Base-by-base conservation (phyloP, 2,797 vertebrate genomes). In the Melanotaenia maccullochi region DNA sequence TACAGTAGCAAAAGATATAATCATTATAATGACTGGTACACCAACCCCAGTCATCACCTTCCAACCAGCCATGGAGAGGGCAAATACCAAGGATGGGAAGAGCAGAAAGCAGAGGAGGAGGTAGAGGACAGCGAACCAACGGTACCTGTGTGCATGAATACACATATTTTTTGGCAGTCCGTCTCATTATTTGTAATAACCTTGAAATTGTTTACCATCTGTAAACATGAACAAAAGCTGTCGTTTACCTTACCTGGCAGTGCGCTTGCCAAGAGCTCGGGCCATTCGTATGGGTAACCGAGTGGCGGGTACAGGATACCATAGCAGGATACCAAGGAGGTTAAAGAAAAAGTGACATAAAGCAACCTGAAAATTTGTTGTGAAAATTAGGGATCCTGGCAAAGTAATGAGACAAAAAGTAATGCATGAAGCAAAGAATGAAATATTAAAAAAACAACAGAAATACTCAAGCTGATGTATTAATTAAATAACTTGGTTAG, bases 291-390 rank as follows among this genome's bases (percentile, higher is more conserved):
- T 87, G 60, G 85, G 88, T 28, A 90, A 25, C n/a, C 85, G 83
- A 3, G 65, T 62, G 44, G 49, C 74, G 42, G 88, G 87, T 52
- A 87, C 16, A 3, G 88, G 88, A 60, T 84, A 90, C 79, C 85
- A 89, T 32, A 89, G 74, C 51, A 90, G 22, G 33, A 89, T 87
- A 13, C 85, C 84, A 24, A 85, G 35, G 47, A 88, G 47, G 60
- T 85, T 88, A 66, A 90, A 89, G 74, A 88, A 82, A 28, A 89
- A 84, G 60, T 90, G 87, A 62, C 88, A 86, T 30, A 89, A 62
- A 51, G 87, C 83, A 56, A 85, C 83, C 84, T 88, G 67, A 33
- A 71, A 74, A 12, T 11, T 24, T 52, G 22, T 2, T 33, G 25
- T 75, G 1, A 40, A 2, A 3, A 49, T 47, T 18, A 61, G 30